Evolutionary conservation across 2,797 vertebrate genomes (phyloP), one percentile per base, ranked within the genome.

Genomic region (Erethizon dorsatum): DNA sequence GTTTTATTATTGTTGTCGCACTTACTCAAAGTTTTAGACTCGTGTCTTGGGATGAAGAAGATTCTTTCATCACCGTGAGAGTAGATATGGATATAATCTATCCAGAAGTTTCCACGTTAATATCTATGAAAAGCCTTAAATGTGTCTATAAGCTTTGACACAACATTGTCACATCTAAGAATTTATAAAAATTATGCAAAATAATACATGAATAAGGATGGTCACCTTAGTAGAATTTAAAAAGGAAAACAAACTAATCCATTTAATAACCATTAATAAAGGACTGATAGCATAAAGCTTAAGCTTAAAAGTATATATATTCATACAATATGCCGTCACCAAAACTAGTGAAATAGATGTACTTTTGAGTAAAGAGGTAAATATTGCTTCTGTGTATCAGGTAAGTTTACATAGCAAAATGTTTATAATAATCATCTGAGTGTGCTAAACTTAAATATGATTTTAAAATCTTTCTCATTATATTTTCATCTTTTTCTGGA

Each of bases 161-260:
- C 6, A 65, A 80, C 13, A 65, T 33, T 87, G 47, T 91, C 6
- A 31, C n/a, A 73, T 75, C 28, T 57, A 71, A 57, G 79, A 94
- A 88, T 28, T 83, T 88, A 50, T 22, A 56, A 63, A 96, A 94
- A 61, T n/a, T 88, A 79, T 31, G 20, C 3, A 84, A 82, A 80
- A 61, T 24, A 73, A 88, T 56, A 56, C 0, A 28, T 45, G 20
- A 83, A 12, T 33, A 37, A 89, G 4, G 41, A n/a, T n/a, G 33
- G 18, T 28, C 5, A 67, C 57, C 1, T 57, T 69, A 37, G 4
- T 56, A 83, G 37, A 50, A 93, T 22, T 92, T 54, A 67, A 54
- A 22, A 57, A 75, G 33, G 28, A n/a, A 63, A 67, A 85, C 20
- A 31, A 85, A 18, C 6, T 1, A 52, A 79, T 56, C 71, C 61